A percentile compares a stretch with the other conserved stretches of the same genome.
These are phyloP conservation scores for Etheostoma spectabile DNA, from an alignment of 2,113 vertebrate species.

Conservation along the genomic window DNA sequence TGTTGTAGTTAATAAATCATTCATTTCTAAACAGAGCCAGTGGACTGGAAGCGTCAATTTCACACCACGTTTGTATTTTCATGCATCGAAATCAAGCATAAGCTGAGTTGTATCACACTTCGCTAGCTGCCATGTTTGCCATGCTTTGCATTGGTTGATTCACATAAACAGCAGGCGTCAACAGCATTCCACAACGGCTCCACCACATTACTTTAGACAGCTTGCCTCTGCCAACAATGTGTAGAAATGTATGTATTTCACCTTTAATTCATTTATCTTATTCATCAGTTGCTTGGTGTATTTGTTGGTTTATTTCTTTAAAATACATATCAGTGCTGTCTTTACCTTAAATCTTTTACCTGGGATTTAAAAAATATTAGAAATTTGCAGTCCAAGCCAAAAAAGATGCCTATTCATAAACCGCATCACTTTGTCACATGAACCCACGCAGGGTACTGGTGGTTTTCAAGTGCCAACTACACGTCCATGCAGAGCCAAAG, in stretches of 20 bases:
- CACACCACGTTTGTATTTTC: slow-evolving; percentile 72
- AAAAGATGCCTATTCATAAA: slow-evolving; percentile 60
- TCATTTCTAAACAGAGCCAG: slow-evolving; percentile 45
- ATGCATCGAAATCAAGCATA: slow-evolving; percentile 62
- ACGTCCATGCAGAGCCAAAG: slow-evolving; percentile 70
- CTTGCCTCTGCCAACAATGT: neutral
- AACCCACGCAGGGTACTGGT: slow-evolving; percentile 48
- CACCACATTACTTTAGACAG: slow-evolving; percentile 27
- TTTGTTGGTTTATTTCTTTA: slow-evolving; percentile 26
- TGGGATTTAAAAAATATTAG: slow-evolving; percentile 1
- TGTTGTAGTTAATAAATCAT: slow-evolving; percentile 65
- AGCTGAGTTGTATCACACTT: slow-evolving; percentile 49
- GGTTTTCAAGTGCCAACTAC: slow-evolving; percentile 75
- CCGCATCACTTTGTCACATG: slow-evolving; percentile 63
- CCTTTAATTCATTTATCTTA: slow-evolving; percentile 26
- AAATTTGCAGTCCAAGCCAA: slow-evolving; percentile 31
- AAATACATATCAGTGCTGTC: slow-evolving; percentile 36
- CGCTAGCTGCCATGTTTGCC: slow-evolving; percentile 51
- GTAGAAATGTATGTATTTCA: slow-evolving; percentile 32
- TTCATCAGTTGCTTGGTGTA: slow-evolving; percentile 25
- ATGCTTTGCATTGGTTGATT: slow-evolving; percentile 52
- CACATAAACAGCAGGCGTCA: slow-evolving; percentile 40
- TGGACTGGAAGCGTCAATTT: slow-evolving; percentile 66
- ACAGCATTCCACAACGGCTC: slow-evolving; percentile 7
- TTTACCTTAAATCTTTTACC: neutral